These are phyloP conservation scores for Drymodes brunneopygia DNA, from an alignment of 2,113 vertebrate species.

Conservation along the genomic window DNA sequence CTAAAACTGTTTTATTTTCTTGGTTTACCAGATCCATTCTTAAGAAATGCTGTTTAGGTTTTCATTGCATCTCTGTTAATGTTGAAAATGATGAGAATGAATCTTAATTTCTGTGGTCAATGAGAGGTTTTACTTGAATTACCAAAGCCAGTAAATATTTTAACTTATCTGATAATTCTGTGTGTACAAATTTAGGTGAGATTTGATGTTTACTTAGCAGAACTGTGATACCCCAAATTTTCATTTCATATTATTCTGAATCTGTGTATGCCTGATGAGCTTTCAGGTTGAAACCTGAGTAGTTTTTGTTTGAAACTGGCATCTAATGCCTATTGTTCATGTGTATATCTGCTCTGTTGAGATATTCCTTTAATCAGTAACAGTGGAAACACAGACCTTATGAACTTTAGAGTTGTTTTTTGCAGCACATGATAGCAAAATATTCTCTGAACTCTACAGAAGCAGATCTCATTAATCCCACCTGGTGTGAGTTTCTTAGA, in stretches of 20 bases:
- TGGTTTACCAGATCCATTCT: background rate
- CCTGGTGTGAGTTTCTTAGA: background rate
- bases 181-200: background rate
- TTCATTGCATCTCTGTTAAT: background rate
- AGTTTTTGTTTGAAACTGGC: background rate
- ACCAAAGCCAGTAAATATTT: background rate
- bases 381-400: background rate
- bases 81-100: background rate
- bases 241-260: background rate
- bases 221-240: fast-evolving
- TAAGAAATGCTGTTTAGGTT: background rate
- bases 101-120: background rate
- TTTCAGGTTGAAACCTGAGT: background rate
- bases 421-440: background rate
- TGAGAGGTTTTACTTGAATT: background rate
- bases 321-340: background rate
- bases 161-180: background rate
- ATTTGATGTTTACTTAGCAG: background rate
- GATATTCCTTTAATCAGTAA: background rate
- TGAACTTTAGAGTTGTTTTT: background rate
- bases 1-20: background rate
- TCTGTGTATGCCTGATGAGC: background rate
- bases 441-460: background rate
- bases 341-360: background rate
- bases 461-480: background rate